phyloP scores from a whole-genome alignment of 2,888 invertebrate species.

The Cybosia mesomella region DNA sequence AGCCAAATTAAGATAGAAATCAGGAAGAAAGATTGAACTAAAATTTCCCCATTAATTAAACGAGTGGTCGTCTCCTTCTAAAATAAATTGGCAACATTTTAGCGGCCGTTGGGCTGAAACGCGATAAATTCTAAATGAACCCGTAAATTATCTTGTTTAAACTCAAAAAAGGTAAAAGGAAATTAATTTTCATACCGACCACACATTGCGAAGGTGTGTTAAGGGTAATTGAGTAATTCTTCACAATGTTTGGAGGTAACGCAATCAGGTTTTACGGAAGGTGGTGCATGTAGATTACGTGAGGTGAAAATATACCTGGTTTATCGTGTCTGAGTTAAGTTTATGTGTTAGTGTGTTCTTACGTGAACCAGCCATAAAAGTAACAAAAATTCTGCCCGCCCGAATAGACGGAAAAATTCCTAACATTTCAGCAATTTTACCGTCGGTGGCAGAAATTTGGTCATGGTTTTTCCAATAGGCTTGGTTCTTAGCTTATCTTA shows the following conservation, averaged over 20 bases:
- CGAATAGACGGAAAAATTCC: neutral
- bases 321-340: slow-evolving; percentile 6
- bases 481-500: neutral
- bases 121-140: slow-evolving; percentile 71
- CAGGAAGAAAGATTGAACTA: slow-evolving; percentile 37
- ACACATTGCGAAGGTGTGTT: slow-evolving; percentile 62
- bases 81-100: slow-evolving; percentile 56
- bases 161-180: slow-evolving; percentile 67
- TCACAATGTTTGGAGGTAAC: slow-evolving; percentile 49
- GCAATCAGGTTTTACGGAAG: slow-evolving; percentile 25
- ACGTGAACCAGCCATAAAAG: neutral
- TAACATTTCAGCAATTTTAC: neutral
- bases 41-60: slow-evolving; percentile 49
- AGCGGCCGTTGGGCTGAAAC: slow-evolving; percentile 52
- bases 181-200: slow-evolving; percentile 67
- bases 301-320: slow-evolving; percentile 8
- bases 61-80: slow-evolving; percentile 37
- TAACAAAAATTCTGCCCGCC: neutral
- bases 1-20: slow-evolving; percentile 30
- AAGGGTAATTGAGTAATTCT: slow-evolving; percentile 67
- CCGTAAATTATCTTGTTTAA: slow-evolving; percentile 72
- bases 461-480: too few species aligned
- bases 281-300: slow-evolving; percentile 14
- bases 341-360: neutral
- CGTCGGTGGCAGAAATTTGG: neutral